Evolutionary conservation across 1,140 invertebrate genomes (phyloP), one percentile per base, ranked within the genome.

Genomic region (Gryon sp.): DNA sequence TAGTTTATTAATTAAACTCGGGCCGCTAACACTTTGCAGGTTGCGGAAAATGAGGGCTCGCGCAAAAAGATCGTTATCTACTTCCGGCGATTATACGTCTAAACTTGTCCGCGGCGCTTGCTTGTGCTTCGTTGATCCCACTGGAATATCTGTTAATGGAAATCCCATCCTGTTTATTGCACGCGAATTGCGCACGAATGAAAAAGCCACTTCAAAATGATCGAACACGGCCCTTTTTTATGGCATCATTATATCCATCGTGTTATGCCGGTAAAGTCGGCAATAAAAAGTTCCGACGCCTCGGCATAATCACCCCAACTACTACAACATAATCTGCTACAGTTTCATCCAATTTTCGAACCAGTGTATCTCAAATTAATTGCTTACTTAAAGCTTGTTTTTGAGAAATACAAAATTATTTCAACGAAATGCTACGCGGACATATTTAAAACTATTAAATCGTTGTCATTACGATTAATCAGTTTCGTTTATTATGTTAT

Each of bases 161-260:
- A 74, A 78, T 78, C 76, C 76, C 70, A 78, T 78, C 76, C 76
- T 74, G 76, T 75, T 78, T 78, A 78, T 78, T 78, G 65, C 76
- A 73, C 65, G 76, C 69, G 65, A 74, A 78, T 78, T 63, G 57
- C 53, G 28, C 50, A 32, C 57, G 57, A 53, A 63, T 59, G 59
- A 74, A 78, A 74, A 74, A 63, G 34, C 43, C 41, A 20, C 8
- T 65, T 34, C 38, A 62, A 52, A 75, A 65, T 74, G 65, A 70
- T 78, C 76, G 65, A 74, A 70, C 43, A 52, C 14, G 30, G 50
- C 40, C 63, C 65, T 45, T 74, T 73, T 78, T 78, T 78, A 78
- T 46, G 24, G 76, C 65, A 45, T 75, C 76, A 78, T 78, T 78
- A 78, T 78, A 62, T 14, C 36, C 53, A 34, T 62, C 70, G 63